phyloP scores from a whole-genome alignment of 2,797 vertebrate genomes.

The Sparidentex hasta region DNA sequence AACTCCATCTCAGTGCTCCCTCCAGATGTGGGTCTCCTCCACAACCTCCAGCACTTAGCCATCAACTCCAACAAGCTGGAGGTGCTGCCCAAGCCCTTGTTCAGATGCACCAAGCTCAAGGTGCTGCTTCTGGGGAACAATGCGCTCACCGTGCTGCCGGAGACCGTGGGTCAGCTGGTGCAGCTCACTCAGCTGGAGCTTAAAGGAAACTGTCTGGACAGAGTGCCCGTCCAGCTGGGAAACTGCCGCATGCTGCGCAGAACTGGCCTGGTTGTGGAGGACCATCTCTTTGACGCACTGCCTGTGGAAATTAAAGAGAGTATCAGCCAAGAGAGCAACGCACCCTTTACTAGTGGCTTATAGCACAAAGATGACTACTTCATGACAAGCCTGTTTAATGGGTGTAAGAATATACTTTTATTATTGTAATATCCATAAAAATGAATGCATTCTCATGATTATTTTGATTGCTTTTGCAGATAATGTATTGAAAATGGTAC shows the following conservation, averaged over 20 bases:
- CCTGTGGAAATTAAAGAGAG: constrained; percentile 94
- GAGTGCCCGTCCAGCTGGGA: constrained; percentile 90
- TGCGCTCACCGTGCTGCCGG: constrained; percentile 91
- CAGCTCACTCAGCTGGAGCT: constrained; percentile 95
- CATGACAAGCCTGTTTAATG: constrained; percentile 23
- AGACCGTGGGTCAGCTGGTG: constrained; percentile 90
- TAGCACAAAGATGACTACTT: constrained; percentile 72
- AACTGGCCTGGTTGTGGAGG: constrained; percentile 92
- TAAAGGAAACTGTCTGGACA: constrained; percentile 95
- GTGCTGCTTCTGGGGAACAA: constrained; percentile 95
- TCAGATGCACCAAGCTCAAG: constrained; percentile 94
- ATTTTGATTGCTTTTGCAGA: constrained; percentile 51
- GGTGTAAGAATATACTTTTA: constrained; percentile 34
- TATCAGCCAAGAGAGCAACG: constrained; percentile 89
- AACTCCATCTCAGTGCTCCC: constrained; percentile 93
- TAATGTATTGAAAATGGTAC: constrained; percentile 32
- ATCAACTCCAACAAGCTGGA: constrained; percentile 96
- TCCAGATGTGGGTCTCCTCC: constrained; percentile 90
- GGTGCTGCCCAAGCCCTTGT: constrained; percentile 92
- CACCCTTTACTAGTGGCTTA: constrained; percentile 90
- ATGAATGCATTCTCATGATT: constrained; percentile 57
- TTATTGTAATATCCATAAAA: constrained; percentile 31
- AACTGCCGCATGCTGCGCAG: constrained; percentile 93
- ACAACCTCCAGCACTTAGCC: constrained; percentile 94
- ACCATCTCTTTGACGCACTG: constrained; percentile 96